These are phyloP conservation scores for Colletes latitarsis DNA, from an alignment of 1,140 invertebrate species.

Conservation along the genomic window DNA sequence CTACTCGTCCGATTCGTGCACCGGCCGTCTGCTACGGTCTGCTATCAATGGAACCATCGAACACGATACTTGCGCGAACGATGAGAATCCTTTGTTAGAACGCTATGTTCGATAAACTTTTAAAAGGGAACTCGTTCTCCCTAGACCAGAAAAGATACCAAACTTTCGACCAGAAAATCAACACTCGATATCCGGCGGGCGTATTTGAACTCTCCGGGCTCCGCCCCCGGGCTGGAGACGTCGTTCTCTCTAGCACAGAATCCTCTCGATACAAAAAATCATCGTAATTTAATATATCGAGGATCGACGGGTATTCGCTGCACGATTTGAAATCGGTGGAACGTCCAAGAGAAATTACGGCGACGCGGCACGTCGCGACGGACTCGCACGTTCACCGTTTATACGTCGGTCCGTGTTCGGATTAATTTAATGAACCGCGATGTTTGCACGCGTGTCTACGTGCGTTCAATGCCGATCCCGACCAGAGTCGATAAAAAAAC, in stretches of 20 bases:
- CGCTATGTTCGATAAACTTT: too few relatives aligned
- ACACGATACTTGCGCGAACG: neutral
- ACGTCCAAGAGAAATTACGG: slow-evolving; percentile 59
- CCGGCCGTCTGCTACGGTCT: too few relatives aligned
- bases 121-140: too few relatives aligned
- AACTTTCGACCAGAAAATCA: too few relatives aligned
- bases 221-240: too few relatives aligned
- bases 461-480: slow-evolving; percentile 59
- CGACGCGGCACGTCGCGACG: slow-evolving; percentile 62
- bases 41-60: neutral
- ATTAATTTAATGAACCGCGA: slow-evolving; percentile 75
- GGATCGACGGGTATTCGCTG: slow-evolving; percentile 52
- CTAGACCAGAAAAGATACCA: too few relatives aligned
- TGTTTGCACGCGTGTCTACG: slow-evolving; percentile 67
- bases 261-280: neutral
- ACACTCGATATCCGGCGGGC: too few relatives aligned
- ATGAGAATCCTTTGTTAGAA: neutral
- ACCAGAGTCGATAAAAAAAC: slow-evolving; percentile 24
- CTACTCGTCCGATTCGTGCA: neutral
- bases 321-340: slow-evolving; percentile 61
- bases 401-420: slow-evolving; percentile 64
- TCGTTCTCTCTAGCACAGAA: too few relatives aligned
- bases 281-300: slow-evolving; percentile 55
- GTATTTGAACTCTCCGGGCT: too few relatives aligned
- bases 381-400: slow-evolving; percentile 56